These are phyloP conservation scores for Mimumesa dahlbomi DNA, from an alignment of 2,888 invertebrate genomes.

Conservation along the genomic window DNA sequence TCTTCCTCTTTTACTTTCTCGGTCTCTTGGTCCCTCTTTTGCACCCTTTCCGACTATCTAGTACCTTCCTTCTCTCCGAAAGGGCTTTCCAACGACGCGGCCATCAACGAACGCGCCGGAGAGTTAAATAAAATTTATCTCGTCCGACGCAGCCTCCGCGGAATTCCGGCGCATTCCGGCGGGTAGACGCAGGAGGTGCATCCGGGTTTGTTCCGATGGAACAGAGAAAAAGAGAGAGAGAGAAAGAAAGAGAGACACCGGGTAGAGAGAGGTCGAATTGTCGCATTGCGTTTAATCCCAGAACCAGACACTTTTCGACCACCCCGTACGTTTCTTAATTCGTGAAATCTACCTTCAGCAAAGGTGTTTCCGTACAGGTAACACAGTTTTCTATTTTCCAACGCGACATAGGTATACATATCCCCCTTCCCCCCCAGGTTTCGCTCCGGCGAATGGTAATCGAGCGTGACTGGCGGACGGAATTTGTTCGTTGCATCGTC, in stretches of 20 bases:
- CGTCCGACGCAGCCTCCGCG: slow-evolving; percentile 67
- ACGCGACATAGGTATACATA: no score
- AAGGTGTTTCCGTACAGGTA: no score
- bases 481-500: no score
- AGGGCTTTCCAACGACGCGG: slow-evolving; percentile 24
- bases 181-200: slow-evolving; percentile 60
- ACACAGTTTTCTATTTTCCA: no score
- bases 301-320: slow-evolving; percentile 21
- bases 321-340: background rate
- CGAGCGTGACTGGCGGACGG: no score
- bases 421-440: no score
- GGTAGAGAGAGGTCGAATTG: slow-evolving; percentile 48
- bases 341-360: no score
- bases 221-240: slow-evolving; percentile 11
- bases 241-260: slow-evolving; percentile 7
- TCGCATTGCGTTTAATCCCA: slow-evolving; percentile 61
- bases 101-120: slow-evolving; percentile 53
- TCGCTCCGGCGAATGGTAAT: no score
- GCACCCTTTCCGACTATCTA: slow-evolving; percentile 14
- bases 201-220: slow-evolving; percentile 48
- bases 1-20: slow-evolving; percentile 17
- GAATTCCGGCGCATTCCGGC: slow-evolving; percentile 69
- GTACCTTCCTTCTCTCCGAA: slow-evolving; percentile 15
- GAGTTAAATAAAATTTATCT: slow-evolving; percentile 75
- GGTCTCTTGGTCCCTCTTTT: slow-evolving; percentile 9